phyloP scores from a whole-genome alignment of 1,140 invertebrate species.

The Orchesella cincta region DNA sequence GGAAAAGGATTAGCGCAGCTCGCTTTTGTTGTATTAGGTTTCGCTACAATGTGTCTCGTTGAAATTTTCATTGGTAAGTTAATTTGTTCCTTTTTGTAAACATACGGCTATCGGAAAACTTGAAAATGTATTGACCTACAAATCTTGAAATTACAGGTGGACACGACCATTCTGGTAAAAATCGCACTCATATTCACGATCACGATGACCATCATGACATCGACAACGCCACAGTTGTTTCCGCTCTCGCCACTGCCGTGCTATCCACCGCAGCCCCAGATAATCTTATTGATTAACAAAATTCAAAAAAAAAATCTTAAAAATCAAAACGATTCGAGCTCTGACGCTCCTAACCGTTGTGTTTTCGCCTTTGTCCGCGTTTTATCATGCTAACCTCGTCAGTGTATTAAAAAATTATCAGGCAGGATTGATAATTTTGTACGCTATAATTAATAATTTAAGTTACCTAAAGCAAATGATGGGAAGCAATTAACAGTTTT shows the following conservation, averaged over 20 bases:
- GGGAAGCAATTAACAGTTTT: too few species aligned
- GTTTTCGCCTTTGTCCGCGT: too few species aligned
- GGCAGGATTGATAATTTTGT: too few species aligned
- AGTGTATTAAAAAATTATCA: too few species aligned
- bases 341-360: too few species aligned
- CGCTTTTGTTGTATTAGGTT: constrained; percentile 48
- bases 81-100: too few species aligned
- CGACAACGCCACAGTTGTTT: not conserved
- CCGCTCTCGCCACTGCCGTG: not conserved
- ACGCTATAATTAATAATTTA: too few species aligned
- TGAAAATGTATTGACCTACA: too few species aligned
- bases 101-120: too few species aligned
- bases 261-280: not conserved
- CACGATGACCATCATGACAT: not conserved
- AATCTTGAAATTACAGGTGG: not conserved
- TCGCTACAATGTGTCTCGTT: constrained; percentile 45
- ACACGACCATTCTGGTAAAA: not conserved
- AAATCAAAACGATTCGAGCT: too few species aligned
- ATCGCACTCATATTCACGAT: not conserved
- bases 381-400: too few species aligned
- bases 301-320: not conserved
- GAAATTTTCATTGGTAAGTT: constrained; percentile 47
- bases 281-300: constrained; percentile 23
- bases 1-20: constrained; percentile 49
- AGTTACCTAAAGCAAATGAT: too few species aligned